Base-by-base conservation (phyloP, 2,113 vertebrate genomes). In the Salminus brasiliensis region DNA sequence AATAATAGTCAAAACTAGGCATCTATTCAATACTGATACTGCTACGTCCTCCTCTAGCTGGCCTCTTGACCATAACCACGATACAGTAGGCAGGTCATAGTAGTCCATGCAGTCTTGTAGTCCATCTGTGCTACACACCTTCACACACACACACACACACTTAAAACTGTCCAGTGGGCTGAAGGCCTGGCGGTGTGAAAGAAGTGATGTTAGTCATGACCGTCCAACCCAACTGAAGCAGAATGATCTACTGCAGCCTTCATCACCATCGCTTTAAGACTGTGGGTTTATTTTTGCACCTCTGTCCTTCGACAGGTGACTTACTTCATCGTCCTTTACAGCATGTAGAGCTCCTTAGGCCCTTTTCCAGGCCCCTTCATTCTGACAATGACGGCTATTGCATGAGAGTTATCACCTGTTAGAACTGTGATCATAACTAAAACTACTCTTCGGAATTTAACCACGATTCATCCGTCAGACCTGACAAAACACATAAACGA, bases 261-360 rank as follows among this genome's bases (percentile, higher is more conserved):
- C 21, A 21, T 21, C 7, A 32, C 6, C 11, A n/a, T n/a, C n/a
- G 5, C 25, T 25, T 21, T 4, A 13, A 1, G 13, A 57, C 75
- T 57, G 63, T 77, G 29, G 59, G 25, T 11, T 30, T 60, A 16
- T n/a, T 30, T 60, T 18, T n/a, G 27, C 74, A 76, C 62, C 16
- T 41, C 34, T 76, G 66, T 43, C 15, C 5, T 69, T 21, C 49
- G 43, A 47, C 67, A 30, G 39, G 4, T 45, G 11, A 7, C 13
- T 27, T 25, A 45, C 9, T 49, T 63, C 23, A 30, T 25, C 15
- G 11, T 62, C 25, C n/a, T 0, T 15, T 7, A 5, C n/a, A 52
- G n/a, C 4, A 23, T 66, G 12, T 30, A 12, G 10, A 36, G 32
- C 29, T 74, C 47, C 36, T 32, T 47, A 13, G 32, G 18, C 27